These are phyloP conservation scores for Callosobruchus maculatus DNA, from an alignment of 2,888 invertebrate genomes.

Conservation along the genomic window DNA sequence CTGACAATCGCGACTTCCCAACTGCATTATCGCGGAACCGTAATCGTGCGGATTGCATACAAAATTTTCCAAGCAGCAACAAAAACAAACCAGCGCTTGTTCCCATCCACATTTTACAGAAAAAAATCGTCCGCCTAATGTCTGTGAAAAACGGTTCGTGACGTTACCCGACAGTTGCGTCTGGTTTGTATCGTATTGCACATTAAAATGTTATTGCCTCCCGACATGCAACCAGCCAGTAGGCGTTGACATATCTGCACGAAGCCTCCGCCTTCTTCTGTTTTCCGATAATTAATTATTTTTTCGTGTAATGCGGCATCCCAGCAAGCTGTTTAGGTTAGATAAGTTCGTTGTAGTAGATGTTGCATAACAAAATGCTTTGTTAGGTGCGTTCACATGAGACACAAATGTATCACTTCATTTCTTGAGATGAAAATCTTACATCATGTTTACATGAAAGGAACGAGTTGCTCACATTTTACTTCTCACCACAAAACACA, in stretches of 20 bases:
- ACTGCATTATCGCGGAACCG: background rate
- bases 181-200: slow-evolving; percentile 39
- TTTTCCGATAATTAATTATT: slow-evolving; percentile 20
- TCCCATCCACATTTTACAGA: background rate
- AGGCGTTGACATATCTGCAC: slow-evolving; percentile 49
- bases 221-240: slow-evolving; percentile 44
- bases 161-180: slow-evolving; percentile 34
- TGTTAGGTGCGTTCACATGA: too few relatives aligned
- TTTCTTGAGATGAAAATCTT: too few relatives aligned
- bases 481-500: too few relatives aligned
- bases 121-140: slow-evolving; percentile 10
- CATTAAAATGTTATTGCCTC: slow-evolving; percentile 47
- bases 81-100: background rate
- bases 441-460: too few relatives aligned
- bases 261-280: slow-evolving; percentile 33
- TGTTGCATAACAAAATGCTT: background rate
- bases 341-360: background rate
- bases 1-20: background rate
- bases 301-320: background rate
- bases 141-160: slow-evolving; percentile 34
- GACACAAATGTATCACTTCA: too few relatives aligned
- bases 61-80: background rate
- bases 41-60: background rate
- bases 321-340: background rate
- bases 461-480: too few relatives aligned